Conservation (phyloP, 1,140 invertebrate species). For the Papilio glaucus region DNA sequence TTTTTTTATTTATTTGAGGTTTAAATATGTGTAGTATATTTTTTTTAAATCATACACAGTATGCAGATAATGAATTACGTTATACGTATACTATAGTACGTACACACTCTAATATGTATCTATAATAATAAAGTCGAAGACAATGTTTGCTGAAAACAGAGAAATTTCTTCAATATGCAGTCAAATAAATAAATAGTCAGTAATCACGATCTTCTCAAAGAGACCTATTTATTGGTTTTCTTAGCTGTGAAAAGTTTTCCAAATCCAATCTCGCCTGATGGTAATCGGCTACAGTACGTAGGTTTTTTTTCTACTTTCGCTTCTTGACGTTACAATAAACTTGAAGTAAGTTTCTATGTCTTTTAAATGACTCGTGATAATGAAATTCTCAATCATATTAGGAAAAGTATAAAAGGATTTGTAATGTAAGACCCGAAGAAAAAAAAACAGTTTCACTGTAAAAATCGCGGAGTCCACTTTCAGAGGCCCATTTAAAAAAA, state of each 20-base stretch:
- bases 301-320: slow-evolving; percentile 3
- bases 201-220: slow-evolving; percentile 14
- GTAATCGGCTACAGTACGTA: slow-evolving; percentile 20
- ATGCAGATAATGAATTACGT: too few species aligned
- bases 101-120: too few species aligned
- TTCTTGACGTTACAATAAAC: slow-evolving; percentile 13
- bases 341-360: slow-evolving; percentile 12
- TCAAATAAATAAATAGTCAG: too few species aligned
- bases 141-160: neutral
- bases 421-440: neutral
- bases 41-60: too few species aligned
- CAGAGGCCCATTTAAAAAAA: too few species aligned
- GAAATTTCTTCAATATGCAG: slow-evolving; percentile 25
- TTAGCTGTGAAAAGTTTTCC: slow-evolving; percentile 23
- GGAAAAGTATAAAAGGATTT: neutral
- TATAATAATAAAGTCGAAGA: neutral
- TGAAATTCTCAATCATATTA: neutral
- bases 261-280: slow-evolving; percentile 33
- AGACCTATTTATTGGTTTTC: slow-evolving; percentile 32
- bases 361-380: neutral
- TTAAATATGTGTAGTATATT: too few species aligned
- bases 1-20: too few species aligned
- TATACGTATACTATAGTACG: neutral
- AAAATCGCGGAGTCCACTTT: too few species aligned
- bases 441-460: too few species aligned